Conservation (phyloP, 2,113 vertebrate species). For the Rostratula benghalensis region DNA sequence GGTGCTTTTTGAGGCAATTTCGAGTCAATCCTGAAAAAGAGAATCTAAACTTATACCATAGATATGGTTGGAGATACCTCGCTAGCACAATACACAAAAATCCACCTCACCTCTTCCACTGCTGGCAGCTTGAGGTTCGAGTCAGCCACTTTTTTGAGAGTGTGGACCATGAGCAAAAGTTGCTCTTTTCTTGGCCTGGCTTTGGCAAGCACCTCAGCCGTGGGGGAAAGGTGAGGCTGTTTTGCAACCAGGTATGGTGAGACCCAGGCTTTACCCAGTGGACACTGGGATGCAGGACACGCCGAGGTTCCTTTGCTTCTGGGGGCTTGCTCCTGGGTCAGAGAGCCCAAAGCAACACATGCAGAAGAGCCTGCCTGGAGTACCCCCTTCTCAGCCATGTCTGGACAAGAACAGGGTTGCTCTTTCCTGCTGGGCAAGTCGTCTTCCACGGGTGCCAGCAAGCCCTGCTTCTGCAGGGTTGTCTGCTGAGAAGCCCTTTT, state of each 20-base stretch:
- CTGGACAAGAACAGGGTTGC: neutral
- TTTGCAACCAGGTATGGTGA: neutral
- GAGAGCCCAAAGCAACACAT: neutral
- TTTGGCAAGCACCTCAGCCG: neutral
- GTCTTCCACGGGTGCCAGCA: neutral
- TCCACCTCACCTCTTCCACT: constrained; percentile 72
- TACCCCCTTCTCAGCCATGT: neutral
- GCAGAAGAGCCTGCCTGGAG: neutral
- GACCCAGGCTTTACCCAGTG: neutral
- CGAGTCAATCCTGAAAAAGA: neutral
- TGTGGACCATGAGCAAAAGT: neutral
- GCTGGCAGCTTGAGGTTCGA: constrained; percentile 11
- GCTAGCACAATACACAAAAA: neutral
- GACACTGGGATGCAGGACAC: neutral
- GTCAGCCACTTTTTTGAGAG: neutral
- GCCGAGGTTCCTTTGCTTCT: neutral
- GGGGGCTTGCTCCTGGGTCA: neutral
- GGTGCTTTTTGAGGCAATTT: neutral
- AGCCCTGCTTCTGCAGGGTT: neutral
- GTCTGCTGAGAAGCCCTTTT: constrained; percentile 41
- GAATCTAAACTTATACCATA: neutral
- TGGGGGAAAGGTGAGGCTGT: neutral
- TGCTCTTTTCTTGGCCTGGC: neutral
- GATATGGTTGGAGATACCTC: neutral
- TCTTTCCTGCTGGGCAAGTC: neutral